Evolutionary conservation across 1,140 invertebrate species (phyloP).

Genomic region (Helicoverpa zea): DNA sequence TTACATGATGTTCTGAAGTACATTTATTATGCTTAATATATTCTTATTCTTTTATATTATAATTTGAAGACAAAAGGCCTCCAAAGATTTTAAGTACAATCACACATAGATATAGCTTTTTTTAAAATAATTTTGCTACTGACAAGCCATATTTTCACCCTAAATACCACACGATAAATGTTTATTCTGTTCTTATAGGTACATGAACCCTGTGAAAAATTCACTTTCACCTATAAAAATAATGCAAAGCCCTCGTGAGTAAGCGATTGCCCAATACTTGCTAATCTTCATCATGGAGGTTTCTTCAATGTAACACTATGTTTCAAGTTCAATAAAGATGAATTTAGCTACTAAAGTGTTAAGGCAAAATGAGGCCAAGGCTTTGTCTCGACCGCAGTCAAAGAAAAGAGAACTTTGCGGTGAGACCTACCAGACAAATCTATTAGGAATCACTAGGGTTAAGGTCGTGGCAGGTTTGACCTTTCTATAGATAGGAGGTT

Average conservation of each 20-base stretch:
- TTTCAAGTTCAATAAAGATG: not conserved
- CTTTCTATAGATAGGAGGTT: conserved; percentile 3
- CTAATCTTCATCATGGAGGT: too few relatives aligned
- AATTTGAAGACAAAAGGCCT: not conserved
- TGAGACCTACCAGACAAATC: conserved; percentile 50
- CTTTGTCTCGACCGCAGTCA: conserved; percentile 12
- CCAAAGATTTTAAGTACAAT: too few relatives aligned
- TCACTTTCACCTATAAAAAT: too few relatives aligned
- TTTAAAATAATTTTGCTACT: too few relatives aligned
- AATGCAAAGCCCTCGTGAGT: too few relatives aligned
- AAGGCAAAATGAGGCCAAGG: conserved; percentile 12
- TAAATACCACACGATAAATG: too few relatives aligned
- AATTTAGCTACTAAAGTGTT: not conserved
- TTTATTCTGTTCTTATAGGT: too few relatives aligned
- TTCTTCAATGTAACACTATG: not conserved
- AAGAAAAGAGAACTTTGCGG: conserved; percentile 48
- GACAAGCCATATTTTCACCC: too few relatives aligned
- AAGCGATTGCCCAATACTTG: too few relatives aligned
- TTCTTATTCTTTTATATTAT: conserved; percentile 1
- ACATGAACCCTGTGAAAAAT: too few relatives aligned
- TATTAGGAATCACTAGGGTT: conserved; percentile 47
- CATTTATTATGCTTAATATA: not conserved
- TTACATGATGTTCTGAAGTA: not conserved
- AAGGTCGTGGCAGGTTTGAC: conserved; percentile 43
- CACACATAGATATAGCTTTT: too few relatives aligned